These are phyloP conservation scores for Acholoe squamosa DNA, from an alignment of 2,888 invertebrate genomes.

Conservation along the genomic window DNA sequence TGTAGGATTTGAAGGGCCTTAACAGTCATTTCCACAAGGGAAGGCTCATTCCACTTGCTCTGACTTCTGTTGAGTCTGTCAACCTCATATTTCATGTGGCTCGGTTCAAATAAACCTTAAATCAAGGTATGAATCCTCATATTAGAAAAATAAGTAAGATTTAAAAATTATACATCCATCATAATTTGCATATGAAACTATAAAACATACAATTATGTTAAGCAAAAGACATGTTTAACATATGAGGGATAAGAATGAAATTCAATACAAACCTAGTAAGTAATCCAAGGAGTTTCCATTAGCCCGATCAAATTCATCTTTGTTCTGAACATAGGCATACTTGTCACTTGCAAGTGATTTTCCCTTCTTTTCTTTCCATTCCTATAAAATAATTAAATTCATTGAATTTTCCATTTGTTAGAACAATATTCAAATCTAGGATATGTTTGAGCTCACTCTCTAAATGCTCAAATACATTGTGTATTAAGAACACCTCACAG, in stretches of 20 bases:
- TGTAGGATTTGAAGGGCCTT: constrained; percentile 26
- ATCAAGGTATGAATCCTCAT: too few species aligned
- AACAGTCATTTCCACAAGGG: constrained; percentile 50
- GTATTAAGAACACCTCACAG: too few species aligned
- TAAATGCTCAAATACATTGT: too few species aligned
- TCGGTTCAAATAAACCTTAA: constrained; percentile 79
- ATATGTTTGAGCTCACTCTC: too few species aligned
- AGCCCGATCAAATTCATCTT: constrained; percentile 86
- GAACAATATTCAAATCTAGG: too few species aligned
- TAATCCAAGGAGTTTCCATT: constrained; percentile 87
- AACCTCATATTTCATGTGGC: constrained; percentile 89
- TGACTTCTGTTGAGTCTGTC: constrained; percentile 75
- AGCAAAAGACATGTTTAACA: too few species aligned
- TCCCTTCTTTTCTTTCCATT: constrained; percentile 87
- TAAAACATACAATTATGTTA: too few species aligned
- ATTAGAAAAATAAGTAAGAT: too few species aligned
- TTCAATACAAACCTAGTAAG: constrained; percentile 88
- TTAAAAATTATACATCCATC: too few species aligned
- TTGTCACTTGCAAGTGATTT: constrained; percentile 81
- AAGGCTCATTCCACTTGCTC: constrained; percentile 83
- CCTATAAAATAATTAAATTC: constrained; percentile 72
- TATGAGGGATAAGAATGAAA: too few species aligned
- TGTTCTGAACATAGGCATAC: constrained; percentile 87
- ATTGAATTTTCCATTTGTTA: too few species aligned
- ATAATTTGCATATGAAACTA: too few species aligned